Evolutionary conservation across 2,797 vertebrate genomes (phyloP).

Genomic region (Lutra lutra): DNA sequence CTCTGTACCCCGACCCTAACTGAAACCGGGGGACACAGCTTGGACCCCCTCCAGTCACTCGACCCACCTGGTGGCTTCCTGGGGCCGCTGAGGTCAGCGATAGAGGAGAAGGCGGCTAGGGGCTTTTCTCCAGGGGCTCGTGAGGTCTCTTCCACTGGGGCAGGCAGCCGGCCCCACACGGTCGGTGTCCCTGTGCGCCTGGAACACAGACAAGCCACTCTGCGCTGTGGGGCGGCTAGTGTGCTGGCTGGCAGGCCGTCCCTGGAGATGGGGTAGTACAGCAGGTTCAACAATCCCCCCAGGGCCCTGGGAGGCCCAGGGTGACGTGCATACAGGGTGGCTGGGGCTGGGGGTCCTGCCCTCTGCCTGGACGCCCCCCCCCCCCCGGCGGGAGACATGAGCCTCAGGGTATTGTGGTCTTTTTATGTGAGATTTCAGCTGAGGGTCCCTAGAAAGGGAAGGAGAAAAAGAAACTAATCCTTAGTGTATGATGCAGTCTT

Average conservation of each 20-base stretch:
- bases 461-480: neutral
- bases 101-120: neutral
- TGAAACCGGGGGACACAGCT: rapidly evolving
- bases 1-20: too few species aligned
- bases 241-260: too few species aligned
- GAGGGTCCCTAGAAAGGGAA: neutral
- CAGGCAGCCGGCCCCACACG: neutral
- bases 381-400: neutral
- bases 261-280: rapidly evolving
- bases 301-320: neutral
- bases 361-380: rapidly evolving
- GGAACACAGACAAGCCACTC: rapidly evolving
- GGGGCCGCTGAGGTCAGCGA: too few species aligned
- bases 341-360: neutral
- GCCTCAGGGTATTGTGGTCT: neutral
- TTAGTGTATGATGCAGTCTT: neutral
- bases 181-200: rapidly evolving
- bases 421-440: neutral
- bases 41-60: neutral
- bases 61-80: rapidly evolving
- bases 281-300: neutral
- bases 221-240: rapidly evolving
- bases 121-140: neutral
- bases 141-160: rapidly evolving
- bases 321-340: rapidly evolving